Conservation (phyloP, 1,140 invertebrate genomes). For the Paracyclopina nana region DNA sequence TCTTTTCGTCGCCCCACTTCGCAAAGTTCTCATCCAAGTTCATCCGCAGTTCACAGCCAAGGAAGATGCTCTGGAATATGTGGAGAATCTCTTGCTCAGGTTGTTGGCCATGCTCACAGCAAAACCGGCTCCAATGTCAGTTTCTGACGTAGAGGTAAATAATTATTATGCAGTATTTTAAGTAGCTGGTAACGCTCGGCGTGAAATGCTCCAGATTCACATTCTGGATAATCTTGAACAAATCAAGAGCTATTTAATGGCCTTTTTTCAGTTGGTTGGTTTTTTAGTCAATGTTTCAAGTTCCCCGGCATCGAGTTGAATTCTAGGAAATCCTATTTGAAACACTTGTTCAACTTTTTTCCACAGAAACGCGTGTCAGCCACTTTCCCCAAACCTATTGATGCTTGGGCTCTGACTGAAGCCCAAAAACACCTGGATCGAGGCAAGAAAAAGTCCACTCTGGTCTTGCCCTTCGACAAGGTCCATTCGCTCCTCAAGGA, state of each 20-base stretch:
- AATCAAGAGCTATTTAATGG: no score
- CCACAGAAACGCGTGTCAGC: constrained; percentile 66
- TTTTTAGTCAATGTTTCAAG: no score
- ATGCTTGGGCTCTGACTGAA: constrained; percentile 73
- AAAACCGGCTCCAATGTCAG: constrained; percentile 41
- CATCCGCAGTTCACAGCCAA: constrained; percentile 63
- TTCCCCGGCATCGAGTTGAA: background rate
- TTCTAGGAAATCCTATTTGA: constrained; percentile 16
- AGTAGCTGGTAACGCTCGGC: background rate
- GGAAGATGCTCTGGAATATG: constrained; percentile 76
- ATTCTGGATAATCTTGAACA: background rate
- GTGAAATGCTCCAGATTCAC: background rate
- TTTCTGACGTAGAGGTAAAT: constrained; percentile 23
- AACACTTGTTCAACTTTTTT: constrained; percentile 84
- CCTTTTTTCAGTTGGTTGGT: no score
- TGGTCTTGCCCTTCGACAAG: constrained; percentile 69
- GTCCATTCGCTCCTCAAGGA: constrained; percentile 57
- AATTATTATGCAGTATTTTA: background rate
- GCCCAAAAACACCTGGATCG: constrained; percentile 61
- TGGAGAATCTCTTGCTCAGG: constrained; percentile 71
- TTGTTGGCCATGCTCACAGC: constrained; percentile 69
- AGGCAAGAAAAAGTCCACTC: constrained; percentile 55
- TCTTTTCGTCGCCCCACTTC: constrained; percentile 45
- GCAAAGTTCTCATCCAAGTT: constrained; percentile 24
- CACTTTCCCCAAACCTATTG: constrained; percentile 78